Evolutionary conservation across 2,113 vertebrate genomes (phyloP).

Genomic region (Lasiurus borealis): DNA sequence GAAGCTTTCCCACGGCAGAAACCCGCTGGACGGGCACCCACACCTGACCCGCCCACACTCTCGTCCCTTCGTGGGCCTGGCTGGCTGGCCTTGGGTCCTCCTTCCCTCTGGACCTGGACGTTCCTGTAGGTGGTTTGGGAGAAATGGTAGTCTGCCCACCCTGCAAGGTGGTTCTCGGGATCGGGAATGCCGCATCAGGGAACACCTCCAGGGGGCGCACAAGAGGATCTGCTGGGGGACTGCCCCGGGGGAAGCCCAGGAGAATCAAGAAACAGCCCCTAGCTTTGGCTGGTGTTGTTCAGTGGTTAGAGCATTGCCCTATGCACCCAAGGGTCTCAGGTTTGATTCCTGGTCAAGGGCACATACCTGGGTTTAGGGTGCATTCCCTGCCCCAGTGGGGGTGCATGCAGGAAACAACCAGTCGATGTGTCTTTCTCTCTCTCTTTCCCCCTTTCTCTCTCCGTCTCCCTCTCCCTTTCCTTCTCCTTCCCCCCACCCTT

Average conservation of each 20-base stretch:
- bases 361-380: no score
- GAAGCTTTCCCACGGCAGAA: rapidly evolving
- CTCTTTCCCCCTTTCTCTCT: no score
- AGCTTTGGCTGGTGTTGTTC: no score
- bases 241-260: neutral
- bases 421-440: no score
- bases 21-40: neutral
- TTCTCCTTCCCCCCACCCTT: no score
- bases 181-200: neutral
- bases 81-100: neutral
- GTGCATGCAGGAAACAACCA: no score
- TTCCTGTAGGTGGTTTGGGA: neutral
- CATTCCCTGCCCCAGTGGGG: no score
- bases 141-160: rapidly evolving
- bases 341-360: no score
- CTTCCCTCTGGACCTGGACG: neutral
- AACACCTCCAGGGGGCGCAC: no score
- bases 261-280: neutral
- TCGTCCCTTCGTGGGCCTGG: neutral
- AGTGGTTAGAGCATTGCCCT: no score
- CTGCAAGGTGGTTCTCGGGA: neutral
- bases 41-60: neutral
- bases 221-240: neutral
- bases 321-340: no score
- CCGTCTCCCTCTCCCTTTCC: no score